Evolutionary conservation across 2,797 vertebrate species (phyloP).

Genomic region (Hyperoplus lanceolatus): DNA sequence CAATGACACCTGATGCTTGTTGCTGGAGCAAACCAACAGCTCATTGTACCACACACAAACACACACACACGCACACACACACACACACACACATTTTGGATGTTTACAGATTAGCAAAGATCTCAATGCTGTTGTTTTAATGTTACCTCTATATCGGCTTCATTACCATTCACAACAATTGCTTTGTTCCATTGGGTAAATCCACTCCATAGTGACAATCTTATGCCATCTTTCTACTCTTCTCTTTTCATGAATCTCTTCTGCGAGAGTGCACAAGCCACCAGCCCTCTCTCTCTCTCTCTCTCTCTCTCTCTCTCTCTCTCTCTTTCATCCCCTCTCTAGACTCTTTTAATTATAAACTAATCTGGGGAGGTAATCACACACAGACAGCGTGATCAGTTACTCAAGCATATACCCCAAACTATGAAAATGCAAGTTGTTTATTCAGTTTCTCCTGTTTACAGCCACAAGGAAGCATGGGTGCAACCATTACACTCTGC

Average conservation of each 20-base stretch:
- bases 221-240: constrained; percentile 47
- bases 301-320: not conserved
- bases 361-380: constrained; percentile 72
- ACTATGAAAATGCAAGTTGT: constrained; percentile 39
- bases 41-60: not conserved
- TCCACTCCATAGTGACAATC: constrained; percentile 36
- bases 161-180: constrained; percentile 61
- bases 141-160: constrained; percentile 46
- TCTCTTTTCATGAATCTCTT: constrained; percentile 44
- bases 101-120: constrained; percentile 19
- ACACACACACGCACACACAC: constrained; percentile 12
- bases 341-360: constrained; percentile 71
- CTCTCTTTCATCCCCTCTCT: constrained; percentile 19
- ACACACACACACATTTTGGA: constrained; percentile 5
- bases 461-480: constrained; percentile 31
- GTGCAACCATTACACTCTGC: constrained; percentile 30
- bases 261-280: constrained; percentile 28
- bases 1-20: constrained; percentile 38
- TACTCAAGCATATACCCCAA: constrained; percentile 46
- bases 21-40: constrained; percentile 12
- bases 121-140: constrained; percentile 42
- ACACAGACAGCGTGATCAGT: constrained; percentile 61
- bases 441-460: constrained; percentile 46
- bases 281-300: not conserved
- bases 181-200: constrained; percentile 59